Evolutionary conservation across 2,888 invertebrate genomes (phyloP).

Genomic region (Augiades crinisus): DNA sequence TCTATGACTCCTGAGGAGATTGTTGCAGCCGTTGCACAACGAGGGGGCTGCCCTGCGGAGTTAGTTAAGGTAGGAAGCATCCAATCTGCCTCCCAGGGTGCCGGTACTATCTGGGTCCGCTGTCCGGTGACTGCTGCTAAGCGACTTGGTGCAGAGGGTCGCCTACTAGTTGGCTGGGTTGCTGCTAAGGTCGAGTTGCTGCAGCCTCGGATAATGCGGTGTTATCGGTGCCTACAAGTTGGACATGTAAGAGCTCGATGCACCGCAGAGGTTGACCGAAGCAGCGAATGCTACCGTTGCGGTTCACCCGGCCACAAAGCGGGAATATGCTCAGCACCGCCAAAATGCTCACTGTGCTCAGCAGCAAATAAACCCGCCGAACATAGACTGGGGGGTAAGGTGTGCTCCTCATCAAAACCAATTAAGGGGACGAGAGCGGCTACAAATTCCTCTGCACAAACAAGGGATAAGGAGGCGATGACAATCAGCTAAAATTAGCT

Average conservation of each 20-base stretch:
- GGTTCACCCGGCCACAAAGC: constrained; percentile 29
- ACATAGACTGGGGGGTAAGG: constrained; percentile 3
- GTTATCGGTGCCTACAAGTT: constrained; percentile 17
- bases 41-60: constrained; percentile 11
- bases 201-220: constrained; percentile 6
- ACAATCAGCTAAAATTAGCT: constrained; percentile 28
- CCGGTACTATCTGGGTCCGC: background rate
- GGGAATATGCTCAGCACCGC: background rate
- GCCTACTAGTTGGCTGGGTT: constrained; percentile 19
- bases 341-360: constrained; percentile 6
- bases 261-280: background rate
- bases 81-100: background rate
- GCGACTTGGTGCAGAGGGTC: background rate
- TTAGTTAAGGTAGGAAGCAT: constrained; percentile 3
- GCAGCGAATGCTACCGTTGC: constrained; percentile 9
- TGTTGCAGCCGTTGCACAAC: background rate
- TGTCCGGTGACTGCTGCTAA: background rate
- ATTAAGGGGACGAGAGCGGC: background rate
- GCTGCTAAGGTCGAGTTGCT: constrained; percentile 16
- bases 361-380: constrained; percentile 2
- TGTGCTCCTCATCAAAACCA: background rate
- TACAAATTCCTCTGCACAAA: background rate
- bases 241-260: background rate
- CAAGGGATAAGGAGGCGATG: background rate
- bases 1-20: constrained; percentile 11